Evolutionary conservation across 2,888 invertebrate species (phyloP), one percentile per base, ranked within the genome.

Genomic region (Scaptomyza cyrtandrae): DNA sequence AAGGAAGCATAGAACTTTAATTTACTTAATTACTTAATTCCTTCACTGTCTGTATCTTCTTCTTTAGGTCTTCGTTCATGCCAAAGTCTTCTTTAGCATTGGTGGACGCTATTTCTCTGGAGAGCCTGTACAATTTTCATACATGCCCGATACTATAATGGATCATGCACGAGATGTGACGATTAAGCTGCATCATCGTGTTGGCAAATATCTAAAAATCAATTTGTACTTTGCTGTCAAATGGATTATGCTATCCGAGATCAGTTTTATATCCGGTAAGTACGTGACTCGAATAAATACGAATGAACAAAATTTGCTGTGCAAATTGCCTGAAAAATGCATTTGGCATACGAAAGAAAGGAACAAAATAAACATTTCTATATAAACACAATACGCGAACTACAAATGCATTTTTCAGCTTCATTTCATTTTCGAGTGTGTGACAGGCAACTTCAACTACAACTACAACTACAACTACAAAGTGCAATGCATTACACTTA

Each of bases 191-290:
- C 95, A 96, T 88, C 94, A 96, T 87, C 94, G 95, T 35, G 93
- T 96, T 45, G 97, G 96, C 58, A 93, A 94, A 84, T 96, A 94
- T 92, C 93, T 97, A 72, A 95, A 95, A 93, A 93, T 95, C 88
- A 95, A 96, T 89, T 93, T 97, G 56, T 95, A 95, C 91, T 97
- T 97, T 91, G 95, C 96, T 68, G 94, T 95, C 53, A 94, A 94
- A 87, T 97, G 97, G 97, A 95, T 97, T 90, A 94, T 97, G 93
- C 94, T 97, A 89, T 96, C 97, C 90, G 97, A 97, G 92, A 94
- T 97, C 75, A 94, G 95, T 85, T 97, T 97, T 91, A 94, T 95
- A 83, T 97, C 97, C 78, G 95, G 97, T 97, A 93, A 91, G 91
- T 89, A 65, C 64, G 62, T 53, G 61, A 65, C 53, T 43, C 14